phyloP scores from a whole-genome alignment of 2,797 vertebrate genomes.

The Labroides dimidiatus region DNA sequence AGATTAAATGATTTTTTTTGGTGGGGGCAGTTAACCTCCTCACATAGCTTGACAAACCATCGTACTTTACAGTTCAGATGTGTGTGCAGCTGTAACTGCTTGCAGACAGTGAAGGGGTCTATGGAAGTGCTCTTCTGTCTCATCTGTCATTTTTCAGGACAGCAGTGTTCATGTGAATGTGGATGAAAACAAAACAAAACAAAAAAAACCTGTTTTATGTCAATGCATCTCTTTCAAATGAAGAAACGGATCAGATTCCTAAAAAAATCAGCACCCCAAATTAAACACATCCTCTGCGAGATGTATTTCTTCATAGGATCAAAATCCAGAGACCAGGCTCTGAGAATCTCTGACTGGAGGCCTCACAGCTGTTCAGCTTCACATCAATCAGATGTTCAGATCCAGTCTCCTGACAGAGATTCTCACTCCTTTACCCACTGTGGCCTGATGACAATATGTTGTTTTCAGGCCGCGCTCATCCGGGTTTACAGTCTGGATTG shows the following conservation, averaged over 20 bases:
- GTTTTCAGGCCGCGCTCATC: too few relatives aligned
- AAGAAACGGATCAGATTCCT: slow-evolving; percentile 28
- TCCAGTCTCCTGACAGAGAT: slow-evolving; percentile 11
- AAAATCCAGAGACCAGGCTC: not conserved
- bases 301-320: too few relatives aligned
- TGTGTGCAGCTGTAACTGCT: too few relatives aligned
- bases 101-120: too few relatives aligned
- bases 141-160: slow-evolving; percentile 13
- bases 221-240: slow-evolving; percentile 18
- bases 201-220: slow-evolving; percentile 26
- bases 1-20: too few relatives aligned
- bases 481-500: too few relatives aligned
- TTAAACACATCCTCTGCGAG: not conserved
- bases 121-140: too few relatives aligned
- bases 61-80: too few relatives aligned
- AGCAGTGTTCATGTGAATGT: not conserved
- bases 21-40: too few relatives aligned
- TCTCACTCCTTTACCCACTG: not conserved
- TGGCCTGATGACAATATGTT: not conserved
- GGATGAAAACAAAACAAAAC: too few relatives aligned
- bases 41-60: too few relatives aligned
- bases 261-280: not conserved
- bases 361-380: slow-evolving; percentile 30
- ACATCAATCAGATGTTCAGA: slow-evolving; percentile 13
- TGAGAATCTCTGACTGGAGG: not conserved